Percentiles rank a stretch among this genome's conserved stretches.
Conservation (phyloP, 2,888 invertebrate species). For the Tanypteryx hageni region DNA sequence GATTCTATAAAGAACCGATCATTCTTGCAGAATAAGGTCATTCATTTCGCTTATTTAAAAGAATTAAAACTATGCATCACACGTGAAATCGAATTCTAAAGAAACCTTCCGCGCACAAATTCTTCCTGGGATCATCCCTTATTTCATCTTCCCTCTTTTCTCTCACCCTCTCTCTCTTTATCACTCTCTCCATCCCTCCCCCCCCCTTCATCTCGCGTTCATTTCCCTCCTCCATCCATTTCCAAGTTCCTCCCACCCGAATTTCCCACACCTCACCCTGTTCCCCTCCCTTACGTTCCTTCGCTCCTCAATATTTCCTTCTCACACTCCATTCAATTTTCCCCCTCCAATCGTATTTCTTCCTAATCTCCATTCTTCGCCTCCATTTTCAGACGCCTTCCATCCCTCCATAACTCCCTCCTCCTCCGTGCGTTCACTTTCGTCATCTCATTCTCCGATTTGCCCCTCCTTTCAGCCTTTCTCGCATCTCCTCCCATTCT, state of each 20-base stretch:
- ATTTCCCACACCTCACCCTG: neutral
- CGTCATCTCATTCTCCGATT: neutral
- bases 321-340: neutral
- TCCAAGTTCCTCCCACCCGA: neutral
- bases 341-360: neutral
- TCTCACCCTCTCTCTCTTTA: neutral
- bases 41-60: too few species aligned
- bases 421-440: neutral
- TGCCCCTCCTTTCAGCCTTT: neutral
- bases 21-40: too few species aligned
- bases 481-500: neutral
- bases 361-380: conserved; percentile 5
- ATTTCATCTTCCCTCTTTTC: neutral
- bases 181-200: neutral
- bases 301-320: neutral
- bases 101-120: too few species aligned
- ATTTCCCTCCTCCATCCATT: too few species aligned
- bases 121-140: too few species aligned
- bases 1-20: too few species aligned
- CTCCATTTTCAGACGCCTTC: neutral
- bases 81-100: neutral
- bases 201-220: neutral
- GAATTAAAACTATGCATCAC: too few species aligned
- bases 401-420: neutral
- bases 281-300: neutral